Conservation (phyloP, 2,888 invertebrate species). For the Ashinkailepas kermadecensis region DNA sequence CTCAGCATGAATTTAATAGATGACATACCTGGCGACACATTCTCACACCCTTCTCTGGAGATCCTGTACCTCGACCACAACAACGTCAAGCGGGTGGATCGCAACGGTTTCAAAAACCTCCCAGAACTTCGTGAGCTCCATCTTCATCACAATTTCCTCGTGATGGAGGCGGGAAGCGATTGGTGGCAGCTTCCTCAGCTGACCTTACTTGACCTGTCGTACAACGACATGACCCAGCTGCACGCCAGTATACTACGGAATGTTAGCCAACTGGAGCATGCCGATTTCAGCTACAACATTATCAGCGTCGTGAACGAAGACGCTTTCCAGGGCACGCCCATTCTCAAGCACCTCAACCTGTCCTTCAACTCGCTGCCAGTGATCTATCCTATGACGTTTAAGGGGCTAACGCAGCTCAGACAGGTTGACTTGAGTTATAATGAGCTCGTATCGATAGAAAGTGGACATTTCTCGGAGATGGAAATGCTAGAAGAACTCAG, state of each 20-base stretch:
- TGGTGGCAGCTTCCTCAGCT: slow-evolving; percentile 32
- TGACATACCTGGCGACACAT: slow-evolving; percentile 28
- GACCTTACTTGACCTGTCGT: slow-evolving; percentile 31
- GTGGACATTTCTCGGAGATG: slow-evolving; percentile 51
- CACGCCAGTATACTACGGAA: slow-evolving; percentile 34
- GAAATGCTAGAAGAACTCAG: slow-evolving; percentile 52
- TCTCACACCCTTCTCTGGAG: slow-evolving; percentile 30
- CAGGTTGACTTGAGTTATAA: slow-evolving; percentile 70
- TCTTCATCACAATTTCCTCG: slow-evolving; percentile 35
- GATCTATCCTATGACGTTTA: slow-evolving; percentile 53
- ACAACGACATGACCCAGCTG: slow-evolving; percentile 36
- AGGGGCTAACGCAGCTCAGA: slow-evolving; percentile 55
- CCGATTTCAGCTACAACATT: slow-evolving; percentile 65
- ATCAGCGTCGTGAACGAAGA: slow-evolving; percentile 60
- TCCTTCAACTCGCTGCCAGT: slow-evolving; percentile 64
- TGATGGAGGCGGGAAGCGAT: slow-evolving; percentile 23
- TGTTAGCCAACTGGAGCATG: slow-evolving; percentile 33
- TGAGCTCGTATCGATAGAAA: slow-evolving; percentile 50
- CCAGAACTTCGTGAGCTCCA: slow-evolving; percentile 66
- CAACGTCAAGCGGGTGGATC: slow-evolving; percentile 30
- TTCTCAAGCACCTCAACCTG: slow-evolving; percentile 64
- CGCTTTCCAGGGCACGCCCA: slow-evolving; percentile 59
- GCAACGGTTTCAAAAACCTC: slow-evolving; percentile 46
- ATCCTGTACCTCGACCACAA: slow-evolving; percentile 34
- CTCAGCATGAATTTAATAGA: slow-evolving; percentile 33